Conservation (phyloP, 2,797 vertebrate genomes). For the Pipistrellus nathusii region DNA sequence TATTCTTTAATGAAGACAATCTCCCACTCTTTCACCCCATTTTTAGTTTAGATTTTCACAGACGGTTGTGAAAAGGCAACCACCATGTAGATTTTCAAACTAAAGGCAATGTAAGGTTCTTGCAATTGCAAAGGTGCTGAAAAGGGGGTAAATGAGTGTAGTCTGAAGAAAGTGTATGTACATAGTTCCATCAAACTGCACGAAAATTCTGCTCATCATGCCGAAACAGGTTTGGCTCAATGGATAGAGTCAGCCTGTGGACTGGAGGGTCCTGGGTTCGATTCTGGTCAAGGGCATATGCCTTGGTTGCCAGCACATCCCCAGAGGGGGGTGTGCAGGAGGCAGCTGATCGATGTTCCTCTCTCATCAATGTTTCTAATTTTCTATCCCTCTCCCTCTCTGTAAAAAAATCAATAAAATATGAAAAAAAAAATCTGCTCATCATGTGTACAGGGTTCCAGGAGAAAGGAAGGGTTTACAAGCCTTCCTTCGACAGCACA, state of each 20-base stretch:
- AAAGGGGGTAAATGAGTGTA: not conserved
- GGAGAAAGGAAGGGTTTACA: not conserved
- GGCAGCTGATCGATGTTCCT: no score
- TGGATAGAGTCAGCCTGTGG: no score
- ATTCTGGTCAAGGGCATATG: no score
- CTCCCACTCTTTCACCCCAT: not conserved
- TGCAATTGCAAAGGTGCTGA: not conserved
- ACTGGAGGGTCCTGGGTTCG: no score
- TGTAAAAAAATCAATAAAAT: no score
- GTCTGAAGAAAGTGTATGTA: not conserved
- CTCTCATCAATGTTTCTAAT: no score
- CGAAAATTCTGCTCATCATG: not conserved
- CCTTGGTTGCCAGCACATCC: no score
- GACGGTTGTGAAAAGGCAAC: not conserved
- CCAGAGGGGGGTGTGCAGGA: no score
- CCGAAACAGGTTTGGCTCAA: no score
- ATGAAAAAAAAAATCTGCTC: not conserved
- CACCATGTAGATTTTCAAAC: not conserved
- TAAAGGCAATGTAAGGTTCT: not conserved
- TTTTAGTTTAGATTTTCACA: slow-evolving; percentile 10
- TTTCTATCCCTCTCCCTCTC: no score
- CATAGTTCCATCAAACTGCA: not conserved
- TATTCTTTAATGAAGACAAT: not conserved
- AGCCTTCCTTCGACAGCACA: not conserved
- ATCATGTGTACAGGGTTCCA: not conserved